Conservation (phyloP, 2,797 vertebrate species). For the Crenichthys baileyi region DNA sequence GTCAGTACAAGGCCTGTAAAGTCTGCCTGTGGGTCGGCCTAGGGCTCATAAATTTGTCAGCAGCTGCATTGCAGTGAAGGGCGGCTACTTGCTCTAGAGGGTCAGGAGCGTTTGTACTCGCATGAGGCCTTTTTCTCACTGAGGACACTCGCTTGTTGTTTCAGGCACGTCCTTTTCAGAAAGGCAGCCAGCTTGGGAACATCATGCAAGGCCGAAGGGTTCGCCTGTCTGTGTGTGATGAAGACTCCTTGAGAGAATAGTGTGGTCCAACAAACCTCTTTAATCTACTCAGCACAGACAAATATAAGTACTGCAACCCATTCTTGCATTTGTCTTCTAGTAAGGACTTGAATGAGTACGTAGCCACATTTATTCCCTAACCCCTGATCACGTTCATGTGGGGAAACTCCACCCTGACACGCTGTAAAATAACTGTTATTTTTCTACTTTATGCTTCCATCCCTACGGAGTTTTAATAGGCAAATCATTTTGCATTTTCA, state of each 20-base stretch:
- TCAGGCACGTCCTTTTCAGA: slow-evolving; percentile 86
- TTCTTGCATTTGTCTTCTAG: slow-evolving; percentile 16
- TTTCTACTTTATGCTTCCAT: slow-evolving; percentile 15
- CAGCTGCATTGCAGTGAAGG: slow-evolving; percentile 62
- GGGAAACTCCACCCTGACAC: slow-evolving; percentile 39
- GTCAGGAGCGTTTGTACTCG: slow-evolving; percentile 61
- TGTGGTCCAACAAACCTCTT: slow-evolving; percentile 8
- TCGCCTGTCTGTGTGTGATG: slow-evolving; percentile 38
- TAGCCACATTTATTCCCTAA: slow-evolving; percentile 37
- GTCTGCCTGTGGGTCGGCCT: slow-evolving; percentile 62
- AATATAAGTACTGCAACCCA: slow-evolving; percentile 9
- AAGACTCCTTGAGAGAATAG: slow-evolving; percentile 34
- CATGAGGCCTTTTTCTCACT: slow-evolving; percentile 60
- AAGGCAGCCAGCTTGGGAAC: slow-evolving; percentile 75
- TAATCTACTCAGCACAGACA: slow-evolving; percentile 27
- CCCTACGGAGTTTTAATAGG: background rate
- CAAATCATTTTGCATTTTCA: no score
- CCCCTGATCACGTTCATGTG: slow-evolving; percentile 50
- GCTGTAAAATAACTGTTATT: slow-evolving; percentile 24
- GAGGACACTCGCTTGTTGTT: slow-evolving; percentile 81
- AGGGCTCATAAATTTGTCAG: slow-evolving; percentile 80
- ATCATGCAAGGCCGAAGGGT: slow-evolving; percentile 38
- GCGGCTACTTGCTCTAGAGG: slow-evolving; percentile 67
- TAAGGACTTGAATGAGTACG: slow-evolving; percentile 19
- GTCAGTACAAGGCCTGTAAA: slow-evolving; percentile 74